Evolutionary conservation across 2,113 vertebrate species (phyloP).

Genomic region (Serinus canaria): DNA sequence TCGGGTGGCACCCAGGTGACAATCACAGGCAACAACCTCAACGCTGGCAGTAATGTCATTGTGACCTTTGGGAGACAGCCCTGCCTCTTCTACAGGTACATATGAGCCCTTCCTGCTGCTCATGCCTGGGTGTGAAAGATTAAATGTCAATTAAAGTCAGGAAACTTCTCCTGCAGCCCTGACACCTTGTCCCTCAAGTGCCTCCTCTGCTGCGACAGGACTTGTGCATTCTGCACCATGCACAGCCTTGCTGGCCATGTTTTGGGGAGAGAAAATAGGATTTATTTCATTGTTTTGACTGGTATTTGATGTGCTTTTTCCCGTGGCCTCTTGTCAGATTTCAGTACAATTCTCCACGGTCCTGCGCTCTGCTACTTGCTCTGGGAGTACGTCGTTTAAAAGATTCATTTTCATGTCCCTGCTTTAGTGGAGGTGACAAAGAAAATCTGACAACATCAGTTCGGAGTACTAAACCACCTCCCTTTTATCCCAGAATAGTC

Average conservation of each 20-base stretch:
- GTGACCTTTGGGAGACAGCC: constrained; percentile 91
- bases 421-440: constrained; percentile 10
- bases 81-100: constrained; percentile 91
- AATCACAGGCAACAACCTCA: constrained; percentile 92
- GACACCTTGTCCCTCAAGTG: neutral
- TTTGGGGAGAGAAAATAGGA: neutral
- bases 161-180: neutral
- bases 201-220: neutral
- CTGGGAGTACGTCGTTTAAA: neutral
- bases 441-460: constrained; percentile 29
- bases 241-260: neutral
- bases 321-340: constrained; percentile 35
- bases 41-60: constrained; percentile 92
- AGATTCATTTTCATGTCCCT: constrained; percentile 25
- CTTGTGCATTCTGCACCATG: neutral
- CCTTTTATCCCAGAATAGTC: constrained; percentile 16
- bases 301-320: constrained; percentile 15
- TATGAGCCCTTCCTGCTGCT: neutral
- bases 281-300: constrained; percentile 27
- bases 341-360: neutral
- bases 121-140: rapidly evolving
- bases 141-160: neutral
- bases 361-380: neutral
- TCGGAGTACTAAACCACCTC: constrained; percentile 42
- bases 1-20: constrained; percentile 95